Conservation (phyloP, 2,113 vertebrate species). For the Coptodon bakossiorum region DNA sequence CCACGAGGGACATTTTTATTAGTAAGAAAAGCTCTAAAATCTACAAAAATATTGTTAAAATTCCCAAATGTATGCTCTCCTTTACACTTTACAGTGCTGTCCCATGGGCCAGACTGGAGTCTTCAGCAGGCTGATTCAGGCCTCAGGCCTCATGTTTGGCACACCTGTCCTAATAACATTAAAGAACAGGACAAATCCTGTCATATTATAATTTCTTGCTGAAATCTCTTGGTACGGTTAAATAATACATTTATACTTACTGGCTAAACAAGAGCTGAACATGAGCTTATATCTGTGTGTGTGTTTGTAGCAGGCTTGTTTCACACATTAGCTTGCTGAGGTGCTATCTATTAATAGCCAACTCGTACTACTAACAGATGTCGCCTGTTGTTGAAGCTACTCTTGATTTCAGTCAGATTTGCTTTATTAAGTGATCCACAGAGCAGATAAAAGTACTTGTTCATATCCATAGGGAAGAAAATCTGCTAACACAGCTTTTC, state of each 20-base stretch:
- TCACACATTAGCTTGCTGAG: not conserved
- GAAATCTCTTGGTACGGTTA: not conserved
- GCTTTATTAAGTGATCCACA: not conserved
- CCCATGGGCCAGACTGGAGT: not conserved
- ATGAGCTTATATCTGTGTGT: not conserved
- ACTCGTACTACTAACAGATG: not conserved
- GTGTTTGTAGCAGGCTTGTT: not conserved
- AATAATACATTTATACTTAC: not conserved
- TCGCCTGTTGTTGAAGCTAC: not conserved
- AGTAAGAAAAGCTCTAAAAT: not conserved
- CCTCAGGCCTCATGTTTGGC: not conserved
- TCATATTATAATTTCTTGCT: not conserved
- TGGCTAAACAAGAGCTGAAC: not conserved
- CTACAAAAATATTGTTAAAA: not conserved
- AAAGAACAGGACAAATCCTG: not conserved
- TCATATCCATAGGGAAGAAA: not conserved
- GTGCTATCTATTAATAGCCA: not conserved
- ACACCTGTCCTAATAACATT: not conserved
- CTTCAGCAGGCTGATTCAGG: not conserved
- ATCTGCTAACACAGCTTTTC: not conserved
- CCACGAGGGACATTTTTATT: not conserved
- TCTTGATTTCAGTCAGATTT: not conserved
- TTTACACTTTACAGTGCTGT: not conserved
- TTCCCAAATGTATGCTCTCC: not conserved
- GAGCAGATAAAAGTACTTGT: not conserved